These are phyloP conservation scores for Asarcornis scutulata DNA, from an alignment of 2,113 vertebrate species.

Conservation along the genomic window DNA sequence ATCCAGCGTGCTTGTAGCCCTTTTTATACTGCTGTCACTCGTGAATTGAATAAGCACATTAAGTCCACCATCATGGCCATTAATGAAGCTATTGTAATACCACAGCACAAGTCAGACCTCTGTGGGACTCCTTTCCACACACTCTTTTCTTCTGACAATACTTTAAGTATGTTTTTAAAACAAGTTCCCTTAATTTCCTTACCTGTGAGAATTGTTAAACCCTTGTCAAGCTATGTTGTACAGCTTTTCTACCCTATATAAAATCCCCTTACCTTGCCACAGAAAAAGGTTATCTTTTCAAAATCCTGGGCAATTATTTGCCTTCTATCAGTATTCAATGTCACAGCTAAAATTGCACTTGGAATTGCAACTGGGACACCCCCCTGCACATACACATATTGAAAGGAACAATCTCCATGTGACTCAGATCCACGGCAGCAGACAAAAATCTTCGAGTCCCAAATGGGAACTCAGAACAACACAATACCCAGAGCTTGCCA, in stretches of 20 bases:
- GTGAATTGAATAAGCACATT: neutral
- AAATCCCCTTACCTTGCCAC: neutral
- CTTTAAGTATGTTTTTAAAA: neutral
- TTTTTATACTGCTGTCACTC: neutral
- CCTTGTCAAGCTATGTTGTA: accelerated
- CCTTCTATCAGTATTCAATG: neutral
- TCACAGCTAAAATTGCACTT: neutral
- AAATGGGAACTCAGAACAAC: neutral
- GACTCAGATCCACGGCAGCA: neutral
- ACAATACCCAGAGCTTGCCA: neutral
- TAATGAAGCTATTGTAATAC: neutral
- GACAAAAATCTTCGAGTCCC: neutral
- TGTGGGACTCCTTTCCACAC: neutral
- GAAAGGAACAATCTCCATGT: neutral
- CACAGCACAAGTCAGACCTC: neutral
- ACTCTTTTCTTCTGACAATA: neutral
- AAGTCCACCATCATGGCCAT: neutral
- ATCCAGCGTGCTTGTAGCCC: accelerated
- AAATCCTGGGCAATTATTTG: neutral
- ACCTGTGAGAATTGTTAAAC: neutral
- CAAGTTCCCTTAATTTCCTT: neutral
- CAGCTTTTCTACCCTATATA: neutral
- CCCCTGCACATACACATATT: neutral
- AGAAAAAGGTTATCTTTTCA: neutral
- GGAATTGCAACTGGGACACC: neutral